These are phyloP conservation scores for Tolypeutes matacus DNA, from an alignment of 2,797 vertebrate genomes.

Conservation along the genomic window DNA sequence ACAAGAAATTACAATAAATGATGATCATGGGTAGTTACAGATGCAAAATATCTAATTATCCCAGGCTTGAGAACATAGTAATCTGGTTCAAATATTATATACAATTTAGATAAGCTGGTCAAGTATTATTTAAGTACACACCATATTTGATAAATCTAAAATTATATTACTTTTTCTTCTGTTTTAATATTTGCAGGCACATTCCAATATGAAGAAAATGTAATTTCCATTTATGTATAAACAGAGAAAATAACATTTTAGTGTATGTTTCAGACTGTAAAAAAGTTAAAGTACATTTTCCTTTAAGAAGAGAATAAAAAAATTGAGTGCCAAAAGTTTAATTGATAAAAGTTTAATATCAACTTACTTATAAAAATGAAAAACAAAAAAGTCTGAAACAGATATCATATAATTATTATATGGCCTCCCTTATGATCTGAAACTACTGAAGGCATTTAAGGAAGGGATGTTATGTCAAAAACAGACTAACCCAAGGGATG, in stretches of 20 bases:
- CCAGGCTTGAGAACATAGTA: slow-evolving; percentile 68
- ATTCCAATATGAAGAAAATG: slow-evolving; percentile 74
- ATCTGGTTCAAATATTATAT: slow-evolving; percentile 80
- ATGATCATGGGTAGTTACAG: slow-evolving; percentile 83
- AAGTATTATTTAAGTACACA: slow-evolving; percentile 76
- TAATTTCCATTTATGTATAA: slow-evolving; percentile 73
- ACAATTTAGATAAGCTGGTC: slow-evolving; percentile 79
- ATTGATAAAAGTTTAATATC: slow-evolving; percentile 92
- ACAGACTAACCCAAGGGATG: slow-evolving; percentile 86
- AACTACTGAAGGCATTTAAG: slow-evolving; percentile 91
- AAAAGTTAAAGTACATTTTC: too few species aligned
- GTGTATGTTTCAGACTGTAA: too few species aligned
- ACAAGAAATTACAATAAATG: slow-evolving; percentile 82
- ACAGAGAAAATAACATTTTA: slow-evolving; percentile 66
- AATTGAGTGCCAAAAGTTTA: too few species aligned
- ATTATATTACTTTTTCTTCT: slow-evolving; percentile 59
- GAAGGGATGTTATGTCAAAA: slow-evolving; percentile 90
- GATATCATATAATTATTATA: slow-evolving; percentile 91
- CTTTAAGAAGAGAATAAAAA: too few species aligned
- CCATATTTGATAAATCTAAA: slow-evolving; percentile 1
- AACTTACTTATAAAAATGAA: slow-evolving; percentile 97
- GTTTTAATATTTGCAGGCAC: slow-evolving; percentile 73
- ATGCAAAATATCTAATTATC: slow-evolving; percentile 77
- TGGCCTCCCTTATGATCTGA: slow-evolving; percentile 88
- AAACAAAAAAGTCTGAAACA: slow-evolving; percentile 88